These are phyloP conservation scores for Actinopyga echinites DNA, from an alignment of 53 echinoderm and acorn worm genomes.

Conservation along the genomic window DNA sequence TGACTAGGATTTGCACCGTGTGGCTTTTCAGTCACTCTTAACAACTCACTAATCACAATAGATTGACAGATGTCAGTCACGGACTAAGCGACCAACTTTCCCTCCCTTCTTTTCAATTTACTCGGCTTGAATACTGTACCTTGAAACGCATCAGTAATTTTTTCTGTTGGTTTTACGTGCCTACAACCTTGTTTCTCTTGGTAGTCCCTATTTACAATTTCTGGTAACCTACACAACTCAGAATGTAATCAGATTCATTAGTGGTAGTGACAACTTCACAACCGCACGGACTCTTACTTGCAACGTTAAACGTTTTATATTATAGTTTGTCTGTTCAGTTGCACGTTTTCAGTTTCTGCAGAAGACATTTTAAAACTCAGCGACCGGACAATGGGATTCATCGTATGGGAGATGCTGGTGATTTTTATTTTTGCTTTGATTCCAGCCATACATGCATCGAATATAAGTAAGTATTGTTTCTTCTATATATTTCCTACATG, in stretches of 20 bases:
- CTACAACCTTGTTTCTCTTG: too few relatives aligned
- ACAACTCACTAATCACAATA: conserved; percentile 7
- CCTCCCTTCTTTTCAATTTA: neutral
- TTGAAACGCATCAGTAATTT: conserved; percentile 8
- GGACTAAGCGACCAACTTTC: neutral
- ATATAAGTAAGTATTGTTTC: neutral
- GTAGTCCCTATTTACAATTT: too few relatives aligned
- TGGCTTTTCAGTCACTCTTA: conserved; percentile 16
- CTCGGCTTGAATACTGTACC: neutral
- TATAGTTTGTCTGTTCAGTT: too few relatives aligned
- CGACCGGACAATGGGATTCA: too few relatives aligned
- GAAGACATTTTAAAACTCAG: too few relatives aligned
- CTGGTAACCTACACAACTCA: too few relatives aligned
- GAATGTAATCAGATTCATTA: too few relatives aligned
- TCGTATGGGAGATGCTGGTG: neutral
- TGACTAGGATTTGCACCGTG: neutral
- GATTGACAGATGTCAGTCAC: conserved; percentile 18
- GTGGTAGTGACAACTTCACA: too few relatives aligned
- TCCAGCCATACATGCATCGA: neutral
- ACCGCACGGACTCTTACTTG: too few relatives aligned
- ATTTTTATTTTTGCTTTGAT: neutral
- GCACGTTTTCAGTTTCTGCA: too few relatives aligned
- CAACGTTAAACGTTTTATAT: too few relatives aligned
- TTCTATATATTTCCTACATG: too few relatives aligned
- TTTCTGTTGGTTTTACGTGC: conserved; percentile 10